These are phyloP conservation scores for Bovichtus diacanthus DNA, from an alignment of 2,797 vertebrate species.

Conservation along the genomic window DNA sequence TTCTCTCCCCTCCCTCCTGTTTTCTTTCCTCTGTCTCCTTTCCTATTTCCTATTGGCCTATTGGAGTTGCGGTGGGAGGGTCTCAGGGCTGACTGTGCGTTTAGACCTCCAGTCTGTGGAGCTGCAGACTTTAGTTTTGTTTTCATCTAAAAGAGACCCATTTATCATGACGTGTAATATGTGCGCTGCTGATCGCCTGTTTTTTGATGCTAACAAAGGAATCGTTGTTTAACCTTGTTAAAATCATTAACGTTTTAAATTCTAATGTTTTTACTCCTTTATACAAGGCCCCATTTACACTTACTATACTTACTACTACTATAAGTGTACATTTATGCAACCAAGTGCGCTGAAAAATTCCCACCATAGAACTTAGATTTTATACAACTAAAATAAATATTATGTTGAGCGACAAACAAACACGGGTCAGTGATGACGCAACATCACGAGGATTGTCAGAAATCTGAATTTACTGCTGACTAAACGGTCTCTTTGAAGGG, in stretches of 20 bases:
- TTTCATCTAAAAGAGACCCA: slow-evolving; percentile 7
- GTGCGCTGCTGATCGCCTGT: neutral
- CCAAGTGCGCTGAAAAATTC: neutral
- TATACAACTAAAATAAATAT: too few relatives aligned
- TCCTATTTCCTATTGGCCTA: slow-evolving; percentile 63
- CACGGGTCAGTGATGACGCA: too few relatives aligned
- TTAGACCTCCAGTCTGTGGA: slow-evolving; percentile 36
- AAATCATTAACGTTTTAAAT: neutral
- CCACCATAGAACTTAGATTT: too few relatives aligned
- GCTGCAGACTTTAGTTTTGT: slow-evolving; percentile 37
- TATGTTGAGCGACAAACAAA: too few relatives aligned
- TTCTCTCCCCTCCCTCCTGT: slow-evolving; percentile 53
- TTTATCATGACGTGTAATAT: neutral
- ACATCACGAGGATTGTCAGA: too few relatives aligned
- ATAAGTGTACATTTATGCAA: too few relatives aligned
- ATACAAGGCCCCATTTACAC: neutral
- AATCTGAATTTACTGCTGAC: neutral
- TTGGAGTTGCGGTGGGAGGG: slow-evolving; percentile 22
- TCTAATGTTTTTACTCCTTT: neutral
- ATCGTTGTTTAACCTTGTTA: neutral
- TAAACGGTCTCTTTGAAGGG: neutral
- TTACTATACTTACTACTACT: too few relatives aligned
- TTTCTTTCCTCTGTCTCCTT: slow-evolving; percentile 34
- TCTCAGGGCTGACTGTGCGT: slow-evolving; percentile 4
- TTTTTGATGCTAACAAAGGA: neutral